Percentiles rank a stretch among this genome's conserved stretches.
phyloP scores from a whole-genome alignment of 1,140 invertebrate species.

The Phthorimaea operculella region DNA sequence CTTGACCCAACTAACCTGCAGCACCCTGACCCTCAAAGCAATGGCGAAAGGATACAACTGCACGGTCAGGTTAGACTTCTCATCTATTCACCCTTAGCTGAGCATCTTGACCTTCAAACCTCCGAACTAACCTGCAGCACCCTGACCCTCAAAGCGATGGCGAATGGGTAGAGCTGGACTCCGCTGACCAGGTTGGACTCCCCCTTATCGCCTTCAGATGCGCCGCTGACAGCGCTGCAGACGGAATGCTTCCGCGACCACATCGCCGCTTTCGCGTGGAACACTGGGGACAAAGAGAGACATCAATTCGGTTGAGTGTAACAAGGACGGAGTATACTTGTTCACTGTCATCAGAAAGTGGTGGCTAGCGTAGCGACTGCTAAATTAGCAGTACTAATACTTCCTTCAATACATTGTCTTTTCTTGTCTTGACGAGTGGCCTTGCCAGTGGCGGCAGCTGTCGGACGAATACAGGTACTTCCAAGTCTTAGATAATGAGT shows the following conservation, averaged over 20 bases:
- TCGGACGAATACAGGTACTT: too few species aligned
- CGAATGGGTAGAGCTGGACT: slow-evolving; percentile 63
- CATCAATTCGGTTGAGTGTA: not conserved
- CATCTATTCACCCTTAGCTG: too few species aligned
- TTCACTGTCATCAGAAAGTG: too few species aligned
- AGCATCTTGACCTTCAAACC: too few species aligned
- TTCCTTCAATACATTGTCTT: too few species aligned
- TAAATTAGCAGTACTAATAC: too few species aligned
- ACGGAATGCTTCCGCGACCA: slow-evolving; percentile 61
- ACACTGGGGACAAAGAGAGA: slow-evolving; percentile 25
- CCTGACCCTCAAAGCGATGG: slow-evolving; percentile 64
- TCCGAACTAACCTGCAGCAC: slow-evolving; percentile 67
- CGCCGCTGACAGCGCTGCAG: slow-evolving; percentile 51
- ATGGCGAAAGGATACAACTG: slow-evolving; percentile 67
- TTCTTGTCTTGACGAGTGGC: too few species aligned
- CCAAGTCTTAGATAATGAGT: too few species aligned
- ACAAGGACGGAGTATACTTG: too few species aligned
- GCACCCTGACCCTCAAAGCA: slow-evolving; percentile 64
- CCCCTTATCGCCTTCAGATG: slow-evolving; percentile 42
- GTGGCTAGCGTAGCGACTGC: too few species aligned
- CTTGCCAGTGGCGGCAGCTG: too few species aligned
- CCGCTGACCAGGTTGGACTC: slow-evolving; percentile 23
- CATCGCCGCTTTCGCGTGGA: slow-evolving; percentile 43
- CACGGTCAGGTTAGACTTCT: not conserved
- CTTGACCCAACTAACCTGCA: slow-evolving; percentile 53